Conservation (phyloP, 2,113 vertebrate genomes). For the Sus scrofa region T2T-Sscrofa CM000819.6:105745501-105746000, state of each 20-base stretch:
- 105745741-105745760: neutral
- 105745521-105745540: neutral
- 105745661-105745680: neutral
- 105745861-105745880: neutral
- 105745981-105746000: neutral
- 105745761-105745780: constrained; percentile 4
- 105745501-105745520: neutral
- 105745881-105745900: neutral
- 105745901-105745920: neutral
- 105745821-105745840: neutral
- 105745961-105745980: neutral
- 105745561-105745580: neutral
- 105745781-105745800: neutral
- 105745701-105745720: neutral
- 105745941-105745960: neutral
- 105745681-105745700: neutral
- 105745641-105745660: neutral
- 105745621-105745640: neutral
- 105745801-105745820: constrained; percentile 10
- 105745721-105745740: neutral
- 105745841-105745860: neutral
- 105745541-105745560: constrained; percentile 24
- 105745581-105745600: neutral
- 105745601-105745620: neutral
- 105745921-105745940: neutral